Base-by-base conservation (phyloP, 2,113 vertebrate genomes). In the Cephalopterus ornatus region DNA sequence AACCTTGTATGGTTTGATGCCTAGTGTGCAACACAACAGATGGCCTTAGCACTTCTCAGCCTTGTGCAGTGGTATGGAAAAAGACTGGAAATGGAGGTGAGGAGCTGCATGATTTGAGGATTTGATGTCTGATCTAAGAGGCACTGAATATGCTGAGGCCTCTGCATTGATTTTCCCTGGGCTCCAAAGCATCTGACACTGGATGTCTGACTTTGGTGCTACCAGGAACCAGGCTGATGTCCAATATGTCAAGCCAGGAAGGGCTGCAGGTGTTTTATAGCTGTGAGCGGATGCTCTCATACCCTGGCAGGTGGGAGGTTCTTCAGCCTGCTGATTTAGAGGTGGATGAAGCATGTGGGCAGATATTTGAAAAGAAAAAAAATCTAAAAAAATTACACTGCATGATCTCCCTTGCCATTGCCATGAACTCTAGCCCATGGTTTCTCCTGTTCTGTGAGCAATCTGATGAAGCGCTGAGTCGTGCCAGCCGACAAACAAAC, bases 401-500 rank as follows among this genome's bases (percentile, higher is more conserved):
- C 32, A 16, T 61, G 4, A 17, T 81, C 30, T 89, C 14, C 27
- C 21, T 91, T 77, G 23, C 46, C 0, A 0, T 67, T 86, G 27
- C 61, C 1, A 1, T 85, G 66, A 87, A 2, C 74, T 85, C 15
- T 27, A 32, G 67, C 53, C 49, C 0, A 0, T 61, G 56, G 12
- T 52, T 78, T 81, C 46, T 86, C n/a, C 58, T 79, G 37, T 58
- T 95, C 67, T 41, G 55, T 41, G 70, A 81, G 76, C 92, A 92
- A 23, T 87, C 67, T 67, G 81, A 39, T 44, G 70, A 86, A 85
- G 52, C 2, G 1, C 77, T 52, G 66, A 74, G 91, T 94, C 4
- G 0, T 94, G 89, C 78, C 28, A 33, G 77, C 65, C 1, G 7
- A 87, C 72, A 96, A 97, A 83, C 83, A 81, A 79, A 96, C n/a